A percentile compares a stretch with the other conserved stretches of the same genome.
Evolutionary conservation across 2,888 invertebrate genomes (phyloP).

Genomic region (Eutolmus rufibarbis): DNA sequence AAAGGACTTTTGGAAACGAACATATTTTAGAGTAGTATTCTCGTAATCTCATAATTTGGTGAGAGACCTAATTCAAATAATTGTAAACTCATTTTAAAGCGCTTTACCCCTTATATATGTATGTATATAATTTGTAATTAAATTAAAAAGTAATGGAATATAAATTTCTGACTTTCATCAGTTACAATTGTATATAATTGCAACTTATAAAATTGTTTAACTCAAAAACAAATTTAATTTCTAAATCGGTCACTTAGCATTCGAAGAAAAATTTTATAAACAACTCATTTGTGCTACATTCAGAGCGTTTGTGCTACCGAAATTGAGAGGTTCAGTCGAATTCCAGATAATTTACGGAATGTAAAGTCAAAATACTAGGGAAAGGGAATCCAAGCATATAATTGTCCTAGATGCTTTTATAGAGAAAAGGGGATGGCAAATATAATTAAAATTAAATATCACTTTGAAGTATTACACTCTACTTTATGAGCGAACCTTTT

Average conservation of each 20-base stretch:
- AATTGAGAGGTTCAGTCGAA: not conserved
- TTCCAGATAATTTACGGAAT: not conserved
- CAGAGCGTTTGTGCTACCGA: not conserved
- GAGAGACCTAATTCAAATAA: not conserved
- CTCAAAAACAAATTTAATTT: not conserved
- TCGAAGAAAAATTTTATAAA: not conserved
- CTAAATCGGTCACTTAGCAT: not conserved
- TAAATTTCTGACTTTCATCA: too few species aligned
- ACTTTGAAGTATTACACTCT: not conserved
- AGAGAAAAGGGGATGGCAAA: not conserved
- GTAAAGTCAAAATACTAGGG: not conserved
- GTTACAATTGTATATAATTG: too few species aligned
- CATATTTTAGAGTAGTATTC: too few species aligned
- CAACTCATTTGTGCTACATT: not conserved
- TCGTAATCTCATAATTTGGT: not conserved
- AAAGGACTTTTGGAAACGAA: not conserved
- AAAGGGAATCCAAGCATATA: not conserved
- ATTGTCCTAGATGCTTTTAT: not conserved
- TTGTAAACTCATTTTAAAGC: not conserved
- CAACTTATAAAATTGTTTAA: too few species aligned
- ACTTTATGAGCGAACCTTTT: not conserved
- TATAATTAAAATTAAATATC: not conserved
- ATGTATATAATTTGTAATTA: not conserved
- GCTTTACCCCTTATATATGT: not conserved
- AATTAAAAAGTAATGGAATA: too few species aligned